phyloP scores from a whole-genome alignment of 2,797 vertebrate species.

The Ciconia nigra region DNA sequence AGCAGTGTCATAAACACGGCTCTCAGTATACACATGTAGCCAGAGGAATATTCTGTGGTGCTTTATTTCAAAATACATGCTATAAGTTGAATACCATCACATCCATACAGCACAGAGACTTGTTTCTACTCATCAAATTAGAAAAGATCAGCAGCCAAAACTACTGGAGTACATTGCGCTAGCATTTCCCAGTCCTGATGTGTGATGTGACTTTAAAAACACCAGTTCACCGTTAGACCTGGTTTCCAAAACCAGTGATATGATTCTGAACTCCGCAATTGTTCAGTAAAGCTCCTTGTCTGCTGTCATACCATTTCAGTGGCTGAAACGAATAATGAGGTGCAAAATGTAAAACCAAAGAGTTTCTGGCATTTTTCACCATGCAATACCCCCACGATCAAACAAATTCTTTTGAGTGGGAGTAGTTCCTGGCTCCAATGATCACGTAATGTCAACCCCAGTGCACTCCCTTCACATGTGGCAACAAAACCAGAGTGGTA shows the following conservation, averaged over 20 bases:
- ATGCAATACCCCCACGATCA: background rate
- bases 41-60: background rate
- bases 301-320: background rate
- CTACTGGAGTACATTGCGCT: background rate
- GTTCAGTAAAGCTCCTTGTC: background rate
- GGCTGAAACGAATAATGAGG: background rate
- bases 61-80: slow-evolving; percentile 30
- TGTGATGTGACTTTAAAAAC: background rate
- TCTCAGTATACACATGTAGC: background rate
- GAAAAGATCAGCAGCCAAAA: background rate
- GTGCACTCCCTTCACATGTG: background rate
- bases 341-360: background rate
- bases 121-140: background rate
- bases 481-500: background rate
- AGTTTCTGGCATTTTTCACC: background rate
- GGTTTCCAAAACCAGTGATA: background rate
- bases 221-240: background rate
- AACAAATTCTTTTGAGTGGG: background rate
- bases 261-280: background rate
- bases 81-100: background rate
- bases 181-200: background rate
- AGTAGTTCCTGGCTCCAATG: background rate
- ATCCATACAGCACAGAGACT: background rate
- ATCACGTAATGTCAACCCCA: background rate
- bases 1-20: background rate